Percentiles rank a stretch among this genome's conserved stretches.
Conservation (phyloP, 2,797 vertebrate genomes). For the Simalia tracyae region DNA sequence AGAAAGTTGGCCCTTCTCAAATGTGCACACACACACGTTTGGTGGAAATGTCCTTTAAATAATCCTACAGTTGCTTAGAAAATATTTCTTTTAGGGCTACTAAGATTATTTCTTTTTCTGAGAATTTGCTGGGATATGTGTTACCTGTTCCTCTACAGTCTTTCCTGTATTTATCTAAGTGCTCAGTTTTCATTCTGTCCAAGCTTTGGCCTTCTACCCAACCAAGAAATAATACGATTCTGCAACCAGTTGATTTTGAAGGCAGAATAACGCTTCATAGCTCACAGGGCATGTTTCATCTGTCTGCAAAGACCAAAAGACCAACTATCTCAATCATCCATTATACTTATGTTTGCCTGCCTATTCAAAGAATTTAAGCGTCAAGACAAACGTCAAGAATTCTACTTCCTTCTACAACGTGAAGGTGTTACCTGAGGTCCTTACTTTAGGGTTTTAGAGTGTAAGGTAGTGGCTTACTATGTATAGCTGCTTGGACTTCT, state of each 20-base stretch:
- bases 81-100: not conserved
- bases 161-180: not conserved
- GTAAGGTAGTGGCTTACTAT: not conserved
- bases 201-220: not conserved
- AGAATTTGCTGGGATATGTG: not conserved
- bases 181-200: not conserved
- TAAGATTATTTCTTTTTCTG: not conserved
- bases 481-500: not conserved
- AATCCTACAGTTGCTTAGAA: not conserved
- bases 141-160: not conserved
- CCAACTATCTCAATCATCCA: not conserved
- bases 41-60: not conserved
- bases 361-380: not conserved
- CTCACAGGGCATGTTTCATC: not conserved
- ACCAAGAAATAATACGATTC: not conserved
- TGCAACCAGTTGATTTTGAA: not conserved
- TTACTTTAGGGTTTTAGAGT: not conserved
- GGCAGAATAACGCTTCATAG: not conserved
- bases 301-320: not conserved
- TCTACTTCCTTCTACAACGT: not conserved
- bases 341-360: not conserved
- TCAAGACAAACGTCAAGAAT: not conserved
- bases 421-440: not conserved
- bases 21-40: not conserved
- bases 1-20: not conserved